Evolutionary conservation across 2,888 invertebrate genomes (phyloP).

Genomic region (Ennomos quercinarius): DNA sequence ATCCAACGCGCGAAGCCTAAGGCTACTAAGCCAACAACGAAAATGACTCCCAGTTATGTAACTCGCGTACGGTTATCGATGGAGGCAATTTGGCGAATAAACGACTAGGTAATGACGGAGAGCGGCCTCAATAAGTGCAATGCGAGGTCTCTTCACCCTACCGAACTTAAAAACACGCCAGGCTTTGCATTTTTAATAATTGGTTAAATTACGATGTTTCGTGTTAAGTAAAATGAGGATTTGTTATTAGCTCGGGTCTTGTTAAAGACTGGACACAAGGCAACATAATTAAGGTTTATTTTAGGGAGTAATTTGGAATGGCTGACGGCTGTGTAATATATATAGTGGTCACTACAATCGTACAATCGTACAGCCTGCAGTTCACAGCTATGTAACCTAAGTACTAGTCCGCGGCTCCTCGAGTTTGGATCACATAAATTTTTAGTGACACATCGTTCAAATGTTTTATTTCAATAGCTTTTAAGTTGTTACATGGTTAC

Average conservation of each 20-base stretch:
- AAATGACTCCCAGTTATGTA: neutral
- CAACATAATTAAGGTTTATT: too few species aligned
- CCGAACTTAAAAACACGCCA: slow-evolving; percentile 12
- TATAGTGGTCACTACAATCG: too few species aligned
- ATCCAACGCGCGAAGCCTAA: neutral
- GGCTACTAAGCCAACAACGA: slow-evolving; percentile 6
- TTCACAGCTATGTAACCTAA: slow-evolving; percentile 42
- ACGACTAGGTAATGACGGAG: slow-evolving; percentile 17
- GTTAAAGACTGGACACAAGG: too few species aligned
- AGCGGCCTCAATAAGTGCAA: slow-evolving; percentile 5
- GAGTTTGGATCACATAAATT: too few species aligned
- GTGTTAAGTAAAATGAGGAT: slow-evolving; percentile 21
- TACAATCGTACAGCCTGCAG: neutral
- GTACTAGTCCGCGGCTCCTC: slow-evolving; percentile 54
- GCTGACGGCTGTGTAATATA: too few species aligned
- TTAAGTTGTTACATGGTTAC: too few species aligned
- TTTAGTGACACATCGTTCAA: too few species aligned
- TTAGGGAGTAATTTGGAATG: too few species aligned
- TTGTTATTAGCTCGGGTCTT: too few species aligned
- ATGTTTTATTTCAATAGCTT: too few species aligned
- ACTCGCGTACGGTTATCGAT: slow-evolving; percentile 5
- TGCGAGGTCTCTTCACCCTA: slow-evolving; percentile 23
- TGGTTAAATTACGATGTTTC: neutral
- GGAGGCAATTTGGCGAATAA: slow-evolving; percentile 15
- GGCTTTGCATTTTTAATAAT: neutral